These are phyloP conservation scores for Sardinella longiceps DNA, from an alignment of 2,797 vertebrate species.

Conservation along the genomic window DNA sequence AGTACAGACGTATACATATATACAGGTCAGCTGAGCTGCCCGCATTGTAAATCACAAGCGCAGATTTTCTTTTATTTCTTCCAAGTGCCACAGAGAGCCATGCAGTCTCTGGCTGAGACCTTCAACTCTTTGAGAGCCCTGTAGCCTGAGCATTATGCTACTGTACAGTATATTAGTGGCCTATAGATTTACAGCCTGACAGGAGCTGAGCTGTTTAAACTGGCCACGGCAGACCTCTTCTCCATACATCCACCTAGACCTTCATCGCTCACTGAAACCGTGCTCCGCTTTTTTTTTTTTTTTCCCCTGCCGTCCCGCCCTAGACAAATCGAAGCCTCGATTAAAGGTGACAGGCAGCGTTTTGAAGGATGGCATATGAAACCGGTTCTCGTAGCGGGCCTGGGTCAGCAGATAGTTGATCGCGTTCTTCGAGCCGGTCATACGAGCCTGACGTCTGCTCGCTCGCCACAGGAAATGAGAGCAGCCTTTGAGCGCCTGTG, in stretches of 20 bases:
- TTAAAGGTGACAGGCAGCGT: slow-evolving; percentile 45
- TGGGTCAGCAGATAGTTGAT: slow-evolving; percentile 64
- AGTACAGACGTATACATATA: not conserved
- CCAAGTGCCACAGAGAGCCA: not conserved
- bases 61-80: slow-evolving; percentile 1
- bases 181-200: slow-evolving; percentile 22
- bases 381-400: slow-evolving; percentile 56
- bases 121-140: not conserved
- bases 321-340: slow-evolving; percentile 22
- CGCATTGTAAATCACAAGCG: not conserved
- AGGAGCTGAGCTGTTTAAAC: slow-evolving; percentile 1
- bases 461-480: slow-evolving; percentile 71
- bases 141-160: slow-evolving; percentile 18
- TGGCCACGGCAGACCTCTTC: slow-evolving; percentile 12
- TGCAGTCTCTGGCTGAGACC: not conserved
- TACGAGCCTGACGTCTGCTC: slow-evolving; percentile 66
- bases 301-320: slow-evolving; percentile 1
- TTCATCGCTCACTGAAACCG: not conserved
- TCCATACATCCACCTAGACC: slow-evolving; percentile 13
- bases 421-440: slow-evolving; percentile 68
- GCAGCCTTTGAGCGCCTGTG: slow-evolving; percentile 70
- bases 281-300: slow-evolving; percentile 27
- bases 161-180: slow-evolving; percentile 6
- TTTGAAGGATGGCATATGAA: slow-evolving; percentile 49
- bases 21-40: not conserved